Evolutionary conservation across 2,113 vertebrate genomes (phyloP).

Genomic region (Columba livia): DNA sequence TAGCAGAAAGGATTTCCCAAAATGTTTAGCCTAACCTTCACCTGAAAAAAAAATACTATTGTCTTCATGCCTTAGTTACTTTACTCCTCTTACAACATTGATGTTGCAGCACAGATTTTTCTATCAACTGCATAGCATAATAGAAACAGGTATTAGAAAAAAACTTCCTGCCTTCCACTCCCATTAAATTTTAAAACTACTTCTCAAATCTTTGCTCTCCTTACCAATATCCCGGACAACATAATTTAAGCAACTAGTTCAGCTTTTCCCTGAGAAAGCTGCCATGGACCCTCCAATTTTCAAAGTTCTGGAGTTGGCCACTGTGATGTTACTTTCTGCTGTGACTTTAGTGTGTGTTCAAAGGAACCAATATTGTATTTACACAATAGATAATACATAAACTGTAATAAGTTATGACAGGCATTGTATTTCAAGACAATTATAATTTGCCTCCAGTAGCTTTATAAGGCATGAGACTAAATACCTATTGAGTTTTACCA

Average conservation of each 20-base stretch:
- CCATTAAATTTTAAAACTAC: not conserved
- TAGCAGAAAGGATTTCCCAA: not conserved
- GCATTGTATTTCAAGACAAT: slow-evolving; percentile 61
- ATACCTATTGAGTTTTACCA: slow-evolving; percentile 61
- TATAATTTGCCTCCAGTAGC: slow-evolving; percentile 33
- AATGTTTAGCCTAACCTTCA: not conserved
- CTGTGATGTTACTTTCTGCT: not conserved
- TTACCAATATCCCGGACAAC: not conserved
- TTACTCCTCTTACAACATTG: not conserved
- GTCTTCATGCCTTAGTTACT: not conserved
- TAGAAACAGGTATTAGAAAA: not conserved
- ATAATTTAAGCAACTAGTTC: not conserved
- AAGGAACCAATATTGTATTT: slow-evolving; percentile 22
- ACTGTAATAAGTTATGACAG: slow-evolving; percentile 46
- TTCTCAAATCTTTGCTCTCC: not conserved
- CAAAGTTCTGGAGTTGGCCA: not conserved
- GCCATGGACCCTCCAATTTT: not conserved
- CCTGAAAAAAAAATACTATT: not conserved
- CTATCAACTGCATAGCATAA: not conserved
- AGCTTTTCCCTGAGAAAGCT: not conserved
- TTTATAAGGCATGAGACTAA: slow-evolving; percentile 44
- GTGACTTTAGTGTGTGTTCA: not conserved
- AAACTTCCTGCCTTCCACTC: not conserved
- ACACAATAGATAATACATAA: slow-evolving; percentile 61
- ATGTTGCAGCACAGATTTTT: not conserved